Evolutionary conservation across 2,888 invertebrate species (phyloP).

Genomic region (Hylaea fasciaria): DNA sequence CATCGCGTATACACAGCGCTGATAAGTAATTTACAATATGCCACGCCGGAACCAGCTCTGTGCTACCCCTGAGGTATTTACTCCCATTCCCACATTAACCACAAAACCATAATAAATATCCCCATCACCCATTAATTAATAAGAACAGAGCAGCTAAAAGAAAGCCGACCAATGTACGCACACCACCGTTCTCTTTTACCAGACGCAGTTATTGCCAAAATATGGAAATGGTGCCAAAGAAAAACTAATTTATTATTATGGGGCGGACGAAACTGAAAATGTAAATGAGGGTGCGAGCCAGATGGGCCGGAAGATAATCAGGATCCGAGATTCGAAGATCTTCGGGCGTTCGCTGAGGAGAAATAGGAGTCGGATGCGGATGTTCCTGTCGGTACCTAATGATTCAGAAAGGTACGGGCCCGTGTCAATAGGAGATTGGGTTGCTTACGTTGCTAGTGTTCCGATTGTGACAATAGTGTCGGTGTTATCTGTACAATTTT

Average conservation of each 20-base stretch:
- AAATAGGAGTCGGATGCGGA: slow-evolving; percentile 14
- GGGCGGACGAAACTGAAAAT: slow-evolving; percentile 42
- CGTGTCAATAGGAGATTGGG: slow-evolving; percentile 6
- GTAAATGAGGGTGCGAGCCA: slow-evolving; percentile 41
- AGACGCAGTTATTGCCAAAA: slow-evolving; percentile 44
- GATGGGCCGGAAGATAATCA: slow-evolving; percentile 44
- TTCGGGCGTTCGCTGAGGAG: slow-evolving; percentile 20
- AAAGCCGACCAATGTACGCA: slow-evolving; percentile 26
- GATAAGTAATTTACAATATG: no score
- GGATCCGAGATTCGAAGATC: slow-evolving; percentile 37
- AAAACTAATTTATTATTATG: slow-evolving; percentile 50
- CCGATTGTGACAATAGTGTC: background rate
- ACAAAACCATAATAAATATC: slow-evolving; percentile 4
- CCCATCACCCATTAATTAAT: slow-evolving; percentile 10
- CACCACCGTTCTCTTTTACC: slow-evolving; percentile 30
- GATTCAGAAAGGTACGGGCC: slow-evolving; percentile 21
- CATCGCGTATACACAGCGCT: no score
- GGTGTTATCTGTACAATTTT: background rate
- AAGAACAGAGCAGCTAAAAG: slow-evolving; percentile 28
- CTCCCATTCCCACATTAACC: background rate
- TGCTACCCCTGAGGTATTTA: background rate
- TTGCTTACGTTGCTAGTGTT: background rate
- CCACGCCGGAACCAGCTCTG: no score
- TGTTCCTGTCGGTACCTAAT: slow-evolving; percentile 25
- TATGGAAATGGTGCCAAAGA: slow-evolving; percentile 45